Conservation (phyloP, 2,888 invertebrate genomes). For the Dicranocentrus wangi region DNA sequence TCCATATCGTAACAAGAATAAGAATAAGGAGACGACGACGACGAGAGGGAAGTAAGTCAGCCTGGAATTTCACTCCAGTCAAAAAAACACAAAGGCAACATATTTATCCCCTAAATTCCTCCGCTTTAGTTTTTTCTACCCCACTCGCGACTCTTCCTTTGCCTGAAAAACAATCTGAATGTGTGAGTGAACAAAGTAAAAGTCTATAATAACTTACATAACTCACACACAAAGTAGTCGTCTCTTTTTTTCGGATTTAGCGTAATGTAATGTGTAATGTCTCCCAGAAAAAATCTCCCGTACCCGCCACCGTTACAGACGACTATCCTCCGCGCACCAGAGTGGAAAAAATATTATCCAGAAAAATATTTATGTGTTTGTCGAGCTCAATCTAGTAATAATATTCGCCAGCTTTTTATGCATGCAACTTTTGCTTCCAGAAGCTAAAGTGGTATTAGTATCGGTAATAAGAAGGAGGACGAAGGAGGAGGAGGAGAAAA, state of each 20-base stretch:
- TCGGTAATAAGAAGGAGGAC: conserved; percentile 25
- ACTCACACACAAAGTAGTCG: conserved; percentile 29
- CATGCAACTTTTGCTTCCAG: conserved; percentile 16
- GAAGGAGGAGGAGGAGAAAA: no score
- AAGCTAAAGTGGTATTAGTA: conserved; percentile 40
- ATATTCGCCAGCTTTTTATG: conserved; percentile 40
- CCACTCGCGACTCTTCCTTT: neutral
- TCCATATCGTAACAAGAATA: neutral
- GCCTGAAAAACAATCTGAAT: neutral
- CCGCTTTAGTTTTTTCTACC: neutral
- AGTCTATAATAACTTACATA: conserved; percentile 33
- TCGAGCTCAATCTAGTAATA: conserved; percentile 37
- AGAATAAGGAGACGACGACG: neutral
- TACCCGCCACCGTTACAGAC: no score
- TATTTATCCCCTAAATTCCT: conserved; percentile 32
- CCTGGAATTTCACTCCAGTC: no score
- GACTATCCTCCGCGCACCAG: no score
- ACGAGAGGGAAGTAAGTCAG: neutral
- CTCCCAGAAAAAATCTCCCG: conserved; percentile 1
- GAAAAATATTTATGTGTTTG: conserved; percentile 47
- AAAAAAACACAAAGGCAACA: no score
- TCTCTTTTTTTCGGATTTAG: conserved; percentile 41
- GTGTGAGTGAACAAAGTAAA: conserved; percentile 19
- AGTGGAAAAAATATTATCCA: conserved; percentile 42
- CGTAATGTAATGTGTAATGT: no score